Percentiles rank a stretch among this genome's conserved stretches.
Evolutionary conservation across 2,113 vertebrate species (phyloP).

Genomic region (Amazona guildingii): DNA sequence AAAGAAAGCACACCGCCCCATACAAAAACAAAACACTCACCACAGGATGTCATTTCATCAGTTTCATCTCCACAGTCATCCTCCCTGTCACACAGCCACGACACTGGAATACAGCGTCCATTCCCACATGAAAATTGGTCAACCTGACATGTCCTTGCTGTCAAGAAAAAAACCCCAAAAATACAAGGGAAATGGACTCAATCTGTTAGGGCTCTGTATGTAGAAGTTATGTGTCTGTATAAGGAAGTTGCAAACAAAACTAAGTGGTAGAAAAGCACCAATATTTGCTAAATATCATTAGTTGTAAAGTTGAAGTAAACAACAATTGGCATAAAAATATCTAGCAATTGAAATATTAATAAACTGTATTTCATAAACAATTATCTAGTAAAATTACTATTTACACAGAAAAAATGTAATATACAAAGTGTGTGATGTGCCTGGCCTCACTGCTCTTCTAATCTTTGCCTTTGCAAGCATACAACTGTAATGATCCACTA

Average conservation of each 20-base stretch:
- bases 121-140: constrained; percentile 92
- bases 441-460: background rate
- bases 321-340: background rate
- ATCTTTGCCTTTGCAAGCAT: background rate
- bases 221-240: background rate
- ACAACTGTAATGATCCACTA: background rate
- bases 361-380: background rate
- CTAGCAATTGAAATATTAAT: background rate
- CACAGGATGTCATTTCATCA: constrained; percentile 88
- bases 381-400: background rate
- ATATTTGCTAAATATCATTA: background rate
- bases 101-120: constrained; percentile 88
- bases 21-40: constrained; percentile 76
- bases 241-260: background rate
- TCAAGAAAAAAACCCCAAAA: constrained; percentile 44
- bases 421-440: background rate
- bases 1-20: too few species aligned
- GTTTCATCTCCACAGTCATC: constrained; percentile 93
- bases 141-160: constrained; percentile 88
- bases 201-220: background rate
- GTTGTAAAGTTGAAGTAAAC: background rate
- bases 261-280: background rate
- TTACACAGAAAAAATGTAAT: background rate
- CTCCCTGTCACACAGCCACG: constrained; percentile 92
- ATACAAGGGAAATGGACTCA: constrained; percentile 16